A percentile compares a stretch with the other conserved stretches of the same genome.
Evolutionary conservation across 2,113 vertebrate genomes (phyloP).

Genomic region (Pagrus major): DNA sequence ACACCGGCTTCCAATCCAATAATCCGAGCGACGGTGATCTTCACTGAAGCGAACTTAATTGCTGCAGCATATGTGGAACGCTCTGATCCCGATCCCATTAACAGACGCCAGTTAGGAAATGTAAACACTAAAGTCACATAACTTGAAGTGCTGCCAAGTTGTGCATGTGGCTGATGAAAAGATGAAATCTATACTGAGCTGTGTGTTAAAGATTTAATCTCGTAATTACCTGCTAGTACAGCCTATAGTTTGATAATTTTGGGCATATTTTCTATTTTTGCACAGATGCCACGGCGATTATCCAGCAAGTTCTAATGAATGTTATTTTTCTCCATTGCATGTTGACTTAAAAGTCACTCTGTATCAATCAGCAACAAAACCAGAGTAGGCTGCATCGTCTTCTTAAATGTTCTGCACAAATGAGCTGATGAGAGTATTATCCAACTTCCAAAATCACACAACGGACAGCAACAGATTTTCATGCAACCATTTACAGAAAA

Average conservation of each 20-base stretch:
- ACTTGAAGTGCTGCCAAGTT: conserved; percentile 8
- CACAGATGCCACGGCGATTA: too few species aligned
- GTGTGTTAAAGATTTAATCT: neutral
- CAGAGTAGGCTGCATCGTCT: neutral
- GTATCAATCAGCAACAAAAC: neutral
- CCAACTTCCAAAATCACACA: too few species aligned
- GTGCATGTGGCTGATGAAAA: conserved; percentile 8
- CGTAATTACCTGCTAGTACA: too few species aligned
- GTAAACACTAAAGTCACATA: conserved; percentile 18
- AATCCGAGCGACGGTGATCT: conserved; percentile 19
- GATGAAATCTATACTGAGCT: neutral
- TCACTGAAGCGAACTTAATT: conserved; percentile 17
- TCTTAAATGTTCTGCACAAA: too few species aligned
- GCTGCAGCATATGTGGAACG: conserved; percentile 35
- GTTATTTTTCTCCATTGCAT: neutral
- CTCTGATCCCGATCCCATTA: conserved; percentile 29
- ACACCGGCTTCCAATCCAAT: conserved; percentile 27
- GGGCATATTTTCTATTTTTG: too few species aligned
- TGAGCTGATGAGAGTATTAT: too few species aligned
- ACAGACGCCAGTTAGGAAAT: conserved; percentile 40
- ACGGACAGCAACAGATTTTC: too few species aligned
- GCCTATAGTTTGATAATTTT: too few species aligned
- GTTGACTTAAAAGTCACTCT: neutral
- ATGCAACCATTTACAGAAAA: neutral
- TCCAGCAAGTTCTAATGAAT: neutral